phyloP scores from a whole-genome alignment of 2,113 vertebrate genomes.

The Rhinoderma darwinii region DNA sequence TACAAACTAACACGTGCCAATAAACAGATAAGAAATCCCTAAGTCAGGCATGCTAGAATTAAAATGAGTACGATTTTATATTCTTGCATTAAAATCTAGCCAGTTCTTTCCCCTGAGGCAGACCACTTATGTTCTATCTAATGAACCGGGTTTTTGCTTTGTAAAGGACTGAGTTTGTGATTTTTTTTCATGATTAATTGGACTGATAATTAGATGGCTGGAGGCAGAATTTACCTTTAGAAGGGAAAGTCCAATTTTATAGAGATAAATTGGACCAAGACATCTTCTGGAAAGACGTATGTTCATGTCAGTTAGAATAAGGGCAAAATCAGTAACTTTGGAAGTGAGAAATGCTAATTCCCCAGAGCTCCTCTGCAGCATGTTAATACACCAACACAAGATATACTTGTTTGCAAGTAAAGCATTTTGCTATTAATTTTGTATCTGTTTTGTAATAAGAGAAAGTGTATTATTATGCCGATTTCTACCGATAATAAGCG shows the following conservation, averaged over 20 bases:
- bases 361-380: slow-evolving; percentile 19
- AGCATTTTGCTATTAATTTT: not conserved
- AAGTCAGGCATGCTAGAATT: not conserved
- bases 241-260: slow-evolving; percentile 19
- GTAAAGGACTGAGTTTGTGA: not conserved
- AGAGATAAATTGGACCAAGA: slow-evolving; percentile 28
- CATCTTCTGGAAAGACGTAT: not conserved
- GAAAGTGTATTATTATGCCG: not conserved
- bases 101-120: not conserved
- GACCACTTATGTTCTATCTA: slow-evolving; percentile 19
- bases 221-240: slow-evolving; percentile 22
- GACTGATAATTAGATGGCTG: slow-evolving; percentile 27
- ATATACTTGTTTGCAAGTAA: not conserved
- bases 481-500: not conserved
- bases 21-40: not conserved
- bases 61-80: not conserved
- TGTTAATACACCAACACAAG: slow-evolving; percentile 28
- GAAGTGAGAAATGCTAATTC: slow-evolving; percentile 34
- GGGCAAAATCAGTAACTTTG: slow-evolving; percentile 13
- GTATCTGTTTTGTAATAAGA: slow-evolving; percentile 4
- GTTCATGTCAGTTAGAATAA: not conserved
- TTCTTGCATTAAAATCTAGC: slow-evolving; percentile 1
- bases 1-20: not conserved
- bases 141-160: slow-evolving; percentile 9
- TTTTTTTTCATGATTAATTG: slow-evolving; percentile 37